Base-by-base conservation (phyloP, 2,888 invertebrate genomes). In the Idaea straminata region DNA sequence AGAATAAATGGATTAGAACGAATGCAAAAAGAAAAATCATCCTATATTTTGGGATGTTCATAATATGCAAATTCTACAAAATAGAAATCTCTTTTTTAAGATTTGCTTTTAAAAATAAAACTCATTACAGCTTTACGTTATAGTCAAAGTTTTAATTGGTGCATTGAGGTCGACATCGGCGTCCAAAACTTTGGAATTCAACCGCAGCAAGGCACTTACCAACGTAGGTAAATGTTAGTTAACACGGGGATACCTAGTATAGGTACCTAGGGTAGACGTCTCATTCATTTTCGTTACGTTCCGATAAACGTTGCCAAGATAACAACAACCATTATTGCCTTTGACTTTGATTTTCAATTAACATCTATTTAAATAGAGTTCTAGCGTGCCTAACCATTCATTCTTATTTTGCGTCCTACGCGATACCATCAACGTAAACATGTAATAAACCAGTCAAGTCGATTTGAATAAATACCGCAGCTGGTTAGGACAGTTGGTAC, bases 91-190 rank as follows among this genome's bases (percentile, higher is more conserved):
- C 25, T 25, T 25, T 25, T 25, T 25, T 13, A 47, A 47, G 47
- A 13, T 47, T 47, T 47, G 7, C 47, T 47, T 47, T 47, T 47
- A 13, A 47, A 47, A 47, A 47, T 47, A 72, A 74, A 69, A 66
- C 72, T 73, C 71, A 71, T 73, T 72, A 70, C 69, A 67, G 67
- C 67, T 64, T 64, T 63, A 67, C 70, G 67, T 67, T 67, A 71
- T 68, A 69, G 68, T 64, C 69, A 81, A 87, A 85, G 80, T 87
- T 87, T 86, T 85, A 87, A 87, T 85, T 84, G 83, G 79, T 73
- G 77, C 80, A 81, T 77, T 78, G 79, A 77, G 80, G 79, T 75
- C 71, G 78, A 79, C 73, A 76, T 73, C 76, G 74, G 69, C 72
- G 70, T 69, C 75, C 75, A 71, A 76, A 74, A 73, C 74, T 73